These are phyloP conservation scores for Zophobas morio DNA, from an alignment of 1,140 invertebrate genomes.

Conservation along the genomic window DNA sequence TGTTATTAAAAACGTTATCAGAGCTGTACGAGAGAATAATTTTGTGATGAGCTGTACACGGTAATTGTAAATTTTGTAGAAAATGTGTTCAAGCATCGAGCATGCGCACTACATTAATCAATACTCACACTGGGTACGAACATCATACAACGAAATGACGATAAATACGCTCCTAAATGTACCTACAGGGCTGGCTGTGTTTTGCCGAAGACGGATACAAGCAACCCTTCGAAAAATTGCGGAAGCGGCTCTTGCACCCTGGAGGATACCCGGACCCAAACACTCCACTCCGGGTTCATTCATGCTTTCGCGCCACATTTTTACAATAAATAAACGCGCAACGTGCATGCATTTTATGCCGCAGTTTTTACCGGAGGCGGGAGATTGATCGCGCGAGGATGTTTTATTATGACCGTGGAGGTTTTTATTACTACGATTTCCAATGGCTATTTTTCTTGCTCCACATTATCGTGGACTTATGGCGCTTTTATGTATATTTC, in stretches of 20 bases:
- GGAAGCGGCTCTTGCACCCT: too few relatives aligned
- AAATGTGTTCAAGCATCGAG: slow-evolving; percentile 48
- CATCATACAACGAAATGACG: slow-evolving; percentile 42
- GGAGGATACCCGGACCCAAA: background rate
- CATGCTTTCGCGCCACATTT: too few relatives aligned
- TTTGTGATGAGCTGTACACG: slow-evolving; percentile 49
- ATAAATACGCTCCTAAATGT: slow-evolving; percentile 44
- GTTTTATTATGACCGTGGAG: too few relatives aligned
- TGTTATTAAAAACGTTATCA: slow-evolving; percentile 46
- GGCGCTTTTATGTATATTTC: too few relatives aligned
- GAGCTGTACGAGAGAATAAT: slow-evolving; percentile 47
- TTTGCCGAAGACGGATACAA: slow-evolving; percentile 15
- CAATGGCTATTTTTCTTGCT: too few relatives aligned
- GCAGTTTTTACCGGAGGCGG: too few relatives aligned
- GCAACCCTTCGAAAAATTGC: background rate
- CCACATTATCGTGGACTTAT: too few relatives aligned
- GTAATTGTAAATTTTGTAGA: slow-evolving; percentile 50
- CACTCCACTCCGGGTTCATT: background rate
- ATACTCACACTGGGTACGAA: slow-evolving; percentile 43
- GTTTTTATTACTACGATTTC: too few relatives aligned
- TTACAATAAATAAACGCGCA: background rate
- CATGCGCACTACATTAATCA: slow-evolving; percentile 44
- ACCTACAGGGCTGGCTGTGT: slow-evolving; percentile 34
- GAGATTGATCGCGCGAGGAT: too few relatives aligned
- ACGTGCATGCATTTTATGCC: too few relatives aligned